A percentile compares a stretch with the other conserved stretches of the same genome.
These are phyloP conservation scores for Diceros bicornis DNA, from an alignment of 2,797 vertebrate genomes.

Conservation along the genomic window DNA sequence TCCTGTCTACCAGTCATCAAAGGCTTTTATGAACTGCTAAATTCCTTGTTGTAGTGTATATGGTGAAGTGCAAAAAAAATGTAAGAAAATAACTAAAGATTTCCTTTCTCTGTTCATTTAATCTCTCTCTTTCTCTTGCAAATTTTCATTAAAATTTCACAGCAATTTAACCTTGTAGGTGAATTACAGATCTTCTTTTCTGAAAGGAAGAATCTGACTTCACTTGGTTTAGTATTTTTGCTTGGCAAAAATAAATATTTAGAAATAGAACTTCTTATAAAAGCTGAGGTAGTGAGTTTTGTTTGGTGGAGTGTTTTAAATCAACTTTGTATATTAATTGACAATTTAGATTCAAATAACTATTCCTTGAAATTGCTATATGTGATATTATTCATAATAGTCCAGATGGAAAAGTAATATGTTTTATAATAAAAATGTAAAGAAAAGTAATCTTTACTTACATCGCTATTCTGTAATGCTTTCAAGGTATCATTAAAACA, in stretches of 20 bases:
- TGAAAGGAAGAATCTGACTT: not conserved
- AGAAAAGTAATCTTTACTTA: not conserved
- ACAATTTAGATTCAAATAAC: not conserved
- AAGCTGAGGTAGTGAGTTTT: not conserved
- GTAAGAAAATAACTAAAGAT: not conserved
- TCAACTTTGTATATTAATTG: conserved; percentile 13
- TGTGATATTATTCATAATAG: not conserved
- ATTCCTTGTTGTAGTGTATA: not conserved
- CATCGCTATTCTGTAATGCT: not conserved
- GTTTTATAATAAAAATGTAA: conserved; percentile 10
- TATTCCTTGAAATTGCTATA: not conserved
- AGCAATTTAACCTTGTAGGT: not conserved
- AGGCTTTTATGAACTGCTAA: not conserved
- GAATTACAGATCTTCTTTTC: not conserved
- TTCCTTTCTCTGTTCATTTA: not conserved
- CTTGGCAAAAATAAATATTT: not conserved
- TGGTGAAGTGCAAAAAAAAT: not conserved
- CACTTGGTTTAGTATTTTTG: not conserved
- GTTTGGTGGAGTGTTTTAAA: conserved; percentile 31
- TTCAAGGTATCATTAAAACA: not conserved
- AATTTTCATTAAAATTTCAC: conserved; percentile 29
- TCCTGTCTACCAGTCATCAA: not conserved
- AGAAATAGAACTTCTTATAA: not conserved
- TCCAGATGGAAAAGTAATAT: not conserved
- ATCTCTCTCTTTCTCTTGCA: not conserved